Base-by-base conservation (phyloP, 2,888 invertebrate species). In the Hoplodrina blanda region DNA sequence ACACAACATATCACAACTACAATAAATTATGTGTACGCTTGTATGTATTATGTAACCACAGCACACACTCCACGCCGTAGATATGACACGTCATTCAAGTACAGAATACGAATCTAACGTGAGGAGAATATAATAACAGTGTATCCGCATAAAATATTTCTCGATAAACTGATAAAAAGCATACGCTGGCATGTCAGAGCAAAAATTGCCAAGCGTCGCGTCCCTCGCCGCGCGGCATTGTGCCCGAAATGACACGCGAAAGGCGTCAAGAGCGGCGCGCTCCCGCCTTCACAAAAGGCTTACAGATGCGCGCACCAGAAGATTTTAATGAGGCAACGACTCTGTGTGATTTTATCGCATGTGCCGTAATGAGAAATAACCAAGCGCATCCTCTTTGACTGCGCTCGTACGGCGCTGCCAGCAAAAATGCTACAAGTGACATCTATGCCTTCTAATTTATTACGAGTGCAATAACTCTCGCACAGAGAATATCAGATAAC, bases 311-410 rank as follows among this genome's bases (percentile, higher is more conserved):
- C 91, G 92, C 92, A 94, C 95, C 96, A 95, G 95, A 96, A 96
- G 94, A 95, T 96, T 96, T 96, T 96, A 96, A 96, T 96, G 96
- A 96, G 95, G 95, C 95, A 94, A 95, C 95, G 93, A 95, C 93
- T 94, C 94, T 95, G 94, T 95, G 94, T 94, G 95, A 95, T 95
- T 96, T 95, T 95, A 95, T 96, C 94, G 95, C 93, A 92, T 94
- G 91, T 93, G 93, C 93, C 88, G 89, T 95, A 95, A 95, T 95
- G 95, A 96, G 94, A 95, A 95, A 95, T 95, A 95, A 96, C 95
- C 95, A 93, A 94, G 94, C 95, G 93, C 94, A 92, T 95, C 93
- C 94, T 93, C 93, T 95, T 94, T 95, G 93, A 93, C 91, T 92
- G 91, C 90, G 90, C 90, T 91, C 90, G 84, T 85, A 88, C 88